Conservation (phyloP, 2,888 invertebrate species). For the Lithodes maja region DNA sequence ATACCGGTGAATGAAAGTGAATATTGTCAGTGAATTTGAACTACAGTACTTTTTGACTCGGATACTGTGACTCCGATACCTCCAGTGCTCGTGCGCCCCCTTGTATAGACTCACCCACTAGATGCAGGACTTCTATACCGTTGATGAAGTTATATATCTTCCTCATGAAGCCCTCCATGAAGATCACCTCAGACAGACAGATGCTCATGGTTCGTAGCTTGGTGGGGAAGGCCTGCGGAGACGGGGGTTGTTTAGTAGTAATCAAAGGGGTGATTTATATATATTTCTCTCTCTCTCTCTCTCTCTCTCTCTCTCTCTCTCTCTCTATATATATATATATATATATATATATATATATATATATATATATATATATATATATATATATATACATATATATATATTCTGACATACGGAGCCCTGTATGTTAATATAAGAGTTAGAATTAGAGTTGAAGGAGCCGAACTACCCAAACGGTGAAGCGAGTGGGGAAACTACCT, state of each 20-base stretch:
- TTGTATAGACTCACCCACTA: slow-evolving; percentile 83
- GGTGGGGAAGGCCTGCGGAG: slow-evolving; percentile 93
- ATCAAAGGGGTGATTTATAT: not conserved
- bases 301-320: slow-evolving; percentile 5
- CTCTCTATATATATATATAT: not conserved
- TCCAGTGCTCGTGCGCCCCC: not conserved
- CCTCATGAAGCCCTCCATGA: slow-evolving; percentile 99
- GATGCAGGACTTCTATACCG: slow-evolving; percentile 95
- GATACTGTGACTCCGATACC: too few relatives aligned
- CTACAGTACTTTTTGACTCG: too few relatives aligned
- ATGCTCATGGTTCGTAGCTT: slow-evolving; percentile 96
- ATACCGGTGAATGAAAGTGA: not conserved
- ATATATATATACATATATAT: too few relatives aligned
- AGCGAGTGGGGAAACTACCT: too few relatives aligned
- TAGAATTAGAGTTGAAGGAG: too few relatives aligned
- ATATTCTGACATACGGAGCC: too few relatives aligned
- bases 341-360: too few relatives aligned
- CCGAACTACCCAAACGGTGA: too few relatives aligned
- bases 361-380: too few relatives aligned
- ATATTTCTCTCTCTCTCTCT: not conserved
- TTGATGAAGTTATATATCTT: slow-evolving; percentile 98
- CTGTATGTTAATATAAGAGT: too few relatives aligned
- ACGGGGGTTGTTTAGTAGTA: not conserved
- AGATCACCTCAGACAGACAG: slow-evolving; percentile 98
- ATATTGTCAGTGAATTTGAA: not conserved